These are phyloP conservation scores for Lordiphosa collinella DNA, from an alignment of 1,140 invertebrate species.

Conservation along the genomic window DNA sequence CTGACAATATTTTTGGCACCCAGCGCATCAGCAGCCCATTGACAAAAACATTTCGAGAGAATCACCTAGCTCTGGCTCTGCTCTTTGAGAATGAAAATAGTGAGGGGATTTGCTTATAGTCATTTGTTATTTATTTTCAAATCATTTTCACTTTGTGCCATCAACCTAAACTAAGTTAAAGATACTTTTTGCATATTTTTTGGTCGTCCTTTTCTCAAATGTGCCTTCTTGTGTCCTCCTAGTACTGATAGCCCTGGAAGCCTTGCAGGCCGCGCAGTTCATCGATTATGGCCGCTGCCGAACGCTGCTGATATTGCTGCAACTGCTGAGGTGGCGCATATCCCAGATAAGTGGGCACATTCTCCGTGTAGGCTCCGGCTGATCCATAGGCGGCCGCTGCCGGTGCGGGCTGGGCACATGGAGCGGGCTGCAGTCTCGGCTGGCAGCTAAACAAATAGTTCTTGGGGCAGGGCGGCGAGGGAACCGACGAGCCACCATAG, in stretches of 20 bases:
- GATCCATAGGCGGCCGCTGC: conserved; percentile 38
- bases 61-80: not conserved
- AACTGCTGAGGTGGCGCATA: conserved; percentile 15
- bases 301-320: conserved; percentile 12
- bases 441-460: conserved; percentile 74
- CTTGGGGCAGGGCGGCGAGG: conserved; percentile 56
- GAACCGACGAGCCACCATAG: conserved; percentile 15
- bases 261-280: conserved; percentile 25
- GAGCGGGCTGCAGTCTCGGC: conserved; percentile 54
- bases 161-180: conserved; percentile 26
- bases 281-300: conserved; percentile 17
- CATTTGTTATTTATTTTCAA: not conserved
- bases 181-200: not conserved
- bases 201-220: not conserved
- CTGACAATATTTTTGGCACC: conserved; percentile 74
- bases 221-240: not conserved
- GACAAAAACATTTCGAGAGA: conserved; percentile 38
- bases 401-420: conserved; percentile 35
- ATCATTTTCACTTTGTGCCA: conserved; percentile 26
- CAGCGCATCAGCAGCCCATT: conserved; percentile 43
- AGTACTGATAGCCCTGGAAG: conserved; percentile 25
- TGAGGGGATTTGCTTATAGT: conserved; percentile 13
- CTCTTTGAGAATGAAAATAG: not conserved
- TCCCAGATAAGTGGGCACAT: conserved; percentile 35
- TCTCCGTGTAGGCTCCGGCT: conserved; percentile 56